These are phyloP conservation scores for Engystomops pustulosus DNA, from an alignment of 2,113 vertebrate genomes.

Conservation along the genomic window DNA sequence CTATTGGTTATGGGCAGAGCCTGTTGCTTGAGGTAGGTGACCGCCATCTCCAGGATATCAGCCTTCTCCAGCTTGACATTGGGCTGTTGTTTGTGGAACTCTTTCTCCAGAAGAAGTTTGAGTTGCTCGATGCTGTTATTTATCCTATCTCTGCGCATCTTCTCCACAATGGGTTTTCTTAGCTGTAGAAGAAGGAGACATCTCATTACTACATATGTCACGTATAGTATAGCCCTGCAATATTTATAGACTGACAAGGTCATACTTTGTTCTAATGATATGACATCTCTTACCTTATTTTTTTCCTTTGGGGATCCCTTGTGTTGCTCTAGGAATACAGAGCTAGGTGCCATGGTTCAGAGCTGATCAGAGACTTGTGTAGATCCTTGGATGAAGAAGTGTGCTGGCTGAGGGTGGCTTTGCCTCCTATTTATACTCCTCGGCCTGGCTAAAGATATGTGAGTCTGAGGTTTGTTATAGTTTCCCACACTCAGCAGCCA, in stretches of 20 bases:
- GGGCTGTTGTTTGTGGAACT: constrained; percentile 70
- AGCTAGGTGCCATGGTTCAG: constrained; percentile 69
- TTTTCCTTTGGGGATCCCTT: constrained; percentile 68
- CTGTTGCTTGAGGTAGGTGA: constrained; percentile 73
- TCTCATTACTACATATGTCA: constrained; percentile 18
- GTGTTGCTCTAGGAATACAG: constrained; percentile 63
- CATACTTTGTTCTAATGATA: background rate
- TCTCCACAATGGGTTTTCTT: constrained; percentile 81
- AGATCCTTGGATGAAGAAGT: background rate
- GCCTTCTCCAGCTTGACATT: constrained; percentile 75
- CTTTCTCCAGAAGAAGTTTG: constrained; percentile 72
- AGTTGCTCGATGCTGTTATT: constrained; percentile 87
- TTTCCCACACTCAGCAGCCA: constrained; percentile 80
- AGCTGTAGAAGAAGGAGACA: constrained; percentile 66
- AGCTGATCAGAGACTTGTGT: background rate
- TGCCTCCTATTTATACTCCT: constrained; percentile 65
- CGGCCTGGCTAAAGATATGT: constrained; percentile 36
- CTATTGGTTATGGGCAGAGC: constrained; percentile 66
- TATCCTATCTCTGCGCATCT: constrained; percentile 83
- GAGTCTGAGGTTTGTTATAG: constrained; percentile 63
- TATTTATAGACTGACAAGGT: background rate
- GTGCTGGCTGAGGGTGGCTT: background rate
- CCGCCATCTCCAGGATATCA: constrained; percentile 70
- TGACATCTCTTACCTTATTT: constrained; percentile 72
- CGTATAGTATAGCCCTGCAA: background rate